phyloP scores from a whole-genome alignment of 2,113 vertebrate genomes.

The Fulica atra region DNA sequence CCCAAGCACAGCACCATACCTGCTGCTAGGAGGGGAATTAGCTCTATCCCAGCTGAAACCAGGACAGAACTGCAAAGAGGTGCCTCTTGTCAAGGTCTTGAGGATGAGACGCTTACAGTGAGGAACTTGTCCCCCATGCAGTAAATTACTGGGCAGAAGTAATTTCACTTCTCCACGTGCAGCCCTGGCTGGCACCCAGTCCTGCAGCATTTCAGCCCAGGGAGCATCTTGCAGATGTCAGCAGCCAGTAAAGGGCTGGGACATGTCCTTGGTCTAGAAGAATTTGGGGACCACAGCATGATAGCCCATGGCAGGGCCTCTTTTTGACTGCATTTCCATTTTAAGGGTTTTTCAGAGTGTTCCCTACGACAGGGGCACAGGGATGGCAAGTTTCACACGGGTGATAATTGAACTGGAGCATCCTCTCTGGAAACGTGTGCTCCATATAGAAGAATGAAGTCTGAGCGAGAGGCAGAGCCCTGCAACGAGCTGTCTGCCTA shows the following conservation, averaged over 20 bases:
- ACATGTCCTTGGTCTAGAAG: neutral
- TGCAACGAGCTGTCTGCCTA: fast-evolving
- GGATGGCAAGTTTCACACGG: neutral
- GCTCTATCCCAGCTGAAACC: too few relatives aligned
- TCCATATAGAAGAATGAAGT: neutral
- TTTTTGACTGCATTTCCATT: neutral
- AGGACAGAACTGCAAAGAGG: neutral
- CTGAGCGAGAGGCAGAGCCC: neutral
- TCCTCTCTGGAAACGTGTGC: neutral
- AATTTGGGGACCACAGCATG: neutral
- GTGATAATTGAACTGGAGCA: neutral
- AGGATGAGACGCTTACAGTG: neutral
- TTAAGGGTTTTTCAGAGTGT: neutral
- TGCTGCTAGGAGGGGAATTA: too few relatives aligned
- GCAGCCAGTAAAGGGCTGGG: neutral
- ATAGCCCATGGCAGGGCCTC: neutral
- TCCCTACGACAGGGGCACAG: neutral
- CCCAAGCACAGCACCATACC: too few relatives aligned
- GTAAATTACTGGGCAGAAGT: neutral
- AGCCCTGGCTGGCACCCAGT: neutral
- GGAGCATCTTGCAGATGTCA: neutral
- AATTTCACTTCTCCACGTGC: neutral
- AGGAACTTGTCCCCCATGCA: neutral
- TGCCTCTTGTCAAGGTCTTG: neutral
- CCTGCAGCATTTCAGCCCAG: neutral